These are phyloP conservation scores for Pelecanus crispus DNA, from an alignment of 2,113 vertebrate genomes.

Conservation along the genomic window DNA sequence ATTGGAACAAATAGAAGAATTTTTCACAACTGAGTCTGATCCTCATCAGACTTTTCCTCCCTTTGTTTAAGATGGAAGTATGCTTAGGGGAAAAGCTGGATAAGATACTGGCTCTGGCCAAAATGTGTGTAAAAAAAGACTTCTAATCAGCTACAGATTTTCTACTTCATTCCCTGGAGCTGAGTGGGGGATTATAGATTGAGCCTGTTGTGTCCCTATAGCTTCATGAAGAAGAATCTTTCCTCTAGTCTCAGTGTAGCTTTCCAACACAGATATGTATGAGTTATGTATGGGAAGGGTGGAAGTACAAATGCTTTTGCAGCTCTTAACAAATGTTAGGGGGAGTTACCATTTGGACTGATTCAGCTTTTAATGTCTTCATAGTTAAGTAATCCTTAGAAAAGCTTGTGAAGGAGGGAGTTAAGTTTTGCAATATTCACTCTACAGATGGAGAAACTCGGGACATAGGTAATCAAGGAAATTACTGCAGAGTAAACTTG, in stretches of 20 bases:
- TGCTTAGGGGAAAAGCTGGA: slow-evolving; percentile 19
- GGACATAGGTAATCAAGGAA: not conserved
- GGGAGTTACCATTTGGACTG: not conserved
- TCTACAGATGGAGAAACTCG: slow-evolving; percentile 16
- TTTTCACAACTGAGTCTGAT: slow-evolving; percentile 9
- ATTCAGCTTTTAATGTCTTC: slow-evolving; percentile 8
- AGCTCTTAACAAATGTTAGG: not conserved
- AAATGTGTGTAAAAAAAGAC: not conserved
- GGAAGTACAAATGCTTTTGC: not conserved
- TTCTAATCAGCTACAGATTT: slow-evolving; percentile 48
- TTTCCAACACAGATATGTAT: not conserved
- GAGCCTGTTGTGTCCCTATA: not conserved
- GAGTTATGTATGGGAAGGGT: not conserved
- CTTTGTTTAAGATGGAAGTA: slow-evolving; percentile 28
- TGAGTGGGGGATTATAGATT: not conserved
- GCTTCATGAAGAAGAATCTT: not conserved
- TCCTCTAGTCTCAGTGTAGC: not conserved
- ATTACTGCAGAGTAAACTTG: not conserved
- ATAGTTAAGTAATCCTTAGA: not conserved
- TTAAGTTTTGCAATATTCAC: not conserved
- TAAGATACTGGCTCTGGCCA: not conserved
- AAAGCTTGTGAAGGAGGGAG: not conserved
- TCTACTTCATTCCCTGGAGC: not conserved
- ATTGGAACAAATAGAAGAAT: slow-evolving; percentile 11
- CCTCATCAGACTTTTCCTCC: not conserved